phyloP scores from a whole-genome alignment of 2,797 vertebrate species.

The Emys orbicularis region DNA sequence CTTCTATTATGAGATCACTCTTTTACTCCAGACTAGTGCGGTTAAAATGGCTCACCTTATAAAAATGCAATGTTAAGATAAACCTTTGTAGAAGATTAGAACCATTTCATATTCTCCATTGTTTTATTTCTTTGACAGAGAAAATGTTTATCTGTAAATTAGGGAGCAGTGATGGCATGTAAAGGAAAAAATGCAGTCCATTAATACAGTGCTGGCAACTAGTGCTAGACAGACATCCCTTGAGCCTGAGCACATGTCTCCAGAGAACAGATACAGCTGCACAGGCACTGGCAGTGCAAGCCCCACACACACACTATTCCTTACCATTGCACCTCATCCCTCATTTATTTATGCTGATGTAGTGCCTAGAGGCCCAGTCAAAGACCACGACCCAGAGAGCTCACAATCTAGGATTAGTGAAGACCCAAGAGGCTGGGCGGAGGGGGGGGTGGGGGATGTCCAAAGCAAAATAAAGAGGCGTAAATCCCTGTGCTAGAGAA shows the following conservation, averaged over 20 bases:
- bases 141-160: not conserved
- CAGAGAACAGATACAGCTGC: accelerated
- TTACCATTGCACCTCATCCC: accelerated
- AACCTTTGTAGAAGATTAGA: not conserved
- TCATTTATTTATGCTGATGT: not conserved
- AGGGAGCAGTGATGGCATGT: not conserved
- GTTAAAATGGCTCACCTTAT: not conserved
- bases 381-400: not conserved
- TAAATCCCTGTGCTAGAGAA: not conserved
- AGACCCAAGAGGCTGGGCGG: accelerated
- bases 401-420: not conserved
- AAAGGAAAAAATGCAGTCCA: not conserved
- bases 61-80: not conserved
- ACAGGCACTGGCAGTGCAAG: accelerated
- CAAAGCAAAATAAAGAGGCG: not conserved
- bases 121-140: not conserved
- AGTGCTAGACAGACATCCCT: not conserved
- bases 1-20: not conserved
- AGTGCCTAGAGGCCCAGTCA: accelerated
- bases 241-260: accelerated
- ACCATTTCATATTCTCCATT: not conserved
- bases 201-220: not conserved
- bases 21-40: accelerated
- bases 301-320: not conserved
- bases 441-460: accelerated